phyloP scores from a whole-genome alignment of 1,140 invertebrate genomes.

The Brachionus plicatilis region DNA sequence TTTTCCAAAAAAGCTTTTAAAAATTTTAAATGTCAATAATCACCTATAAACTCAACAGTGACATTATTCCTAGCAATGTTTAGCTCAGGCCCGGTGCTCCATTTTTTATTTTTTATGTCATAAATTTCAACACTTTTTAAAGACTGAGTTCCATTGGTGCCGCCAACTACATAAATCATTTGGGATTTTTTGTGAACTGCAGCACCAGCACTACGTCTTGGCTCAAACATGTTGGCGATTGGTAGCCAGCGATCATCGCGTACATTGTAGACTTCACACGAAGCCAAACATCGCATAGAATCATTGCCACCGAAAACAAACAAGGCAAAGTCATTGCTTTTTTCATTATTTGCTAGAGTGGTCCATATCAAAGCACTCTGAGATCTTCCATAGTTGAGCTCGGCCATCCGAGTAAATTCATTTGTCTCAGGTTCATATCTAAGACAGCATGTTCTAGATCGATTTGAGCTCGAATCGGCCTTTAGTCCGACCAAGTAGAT shows the following conservation, averaged over 20 bases:
- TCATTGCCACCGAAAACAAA: conserved; percentile 40
- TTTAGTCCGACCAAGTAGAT: conserved; percentile 29
- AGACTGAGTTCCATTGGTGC: conserved; percentile 25
- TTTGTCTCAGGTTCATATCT: conserved; percentile 18
- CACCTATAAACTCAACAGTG: conserved; percentile 25
- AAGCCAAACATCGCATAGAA: not conserved
- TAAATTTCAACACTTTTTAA: conserved; percentile 30
- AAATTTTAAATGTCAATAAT: not conserved
- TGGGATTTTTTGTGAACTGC: not conserved
- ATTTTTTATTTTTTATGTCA: conserved; percentile 30
- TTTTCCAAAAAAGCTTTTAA: not conserved
- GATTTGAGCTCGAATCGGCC: not conserved
- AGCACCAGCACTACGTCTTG: conserved; percentile 20
- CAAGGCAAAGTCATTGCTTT: not conserved
- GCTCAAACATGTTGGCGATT: conserved; percentile 11
- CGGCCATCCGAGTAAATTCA: not conserved
- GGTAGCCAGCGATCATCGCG: not conserved
- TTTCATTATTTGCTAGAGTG: not conserved
- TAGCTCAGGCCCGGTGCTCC: not conserved
- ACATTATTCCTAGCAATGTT: conserved; percentile 35
- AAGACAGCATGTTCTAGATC: not conserved
- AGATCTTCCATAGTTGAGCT: conserved; percentile 2
- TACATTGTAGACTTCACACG: conserved; percentile 30
- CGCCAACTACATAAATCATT: conserved; percentile 29
- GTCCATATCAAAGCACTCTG: not conserved